These are phyloP conservation scores for Drymodes brunneopygia DNA, from an alignment of 2,113 vertebrate genomes.

Conservation along the genomic window DNA sequence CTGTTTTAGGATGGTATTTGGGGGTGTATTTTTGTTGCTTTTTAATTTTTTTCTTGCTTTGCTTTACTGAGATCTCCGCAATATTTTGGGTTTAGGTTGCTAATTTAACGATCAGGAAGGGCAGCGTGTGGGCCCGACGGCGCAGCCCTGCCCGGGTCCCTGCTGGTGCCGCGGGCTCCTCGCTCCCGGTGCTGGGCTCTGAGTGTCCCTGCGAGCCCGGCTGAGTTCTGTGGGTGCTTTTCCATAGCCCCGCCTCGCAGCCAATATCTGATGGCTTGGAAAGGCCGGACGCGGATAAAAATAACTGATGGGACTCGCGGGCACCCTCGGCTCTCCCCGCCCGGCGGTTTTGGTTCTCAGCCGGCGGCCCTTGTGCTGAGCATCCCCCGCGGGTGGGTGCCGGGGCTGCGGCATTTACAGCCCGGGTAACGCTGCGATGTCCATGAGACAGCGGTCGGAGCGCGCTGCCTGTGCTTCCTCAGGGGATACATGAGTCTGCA, in stretches of 20 bases:
- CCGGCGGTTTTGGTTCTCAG: accelerated
- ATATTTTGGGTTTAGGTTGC: not conserved
- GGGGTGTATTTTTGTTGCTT: not conserved
- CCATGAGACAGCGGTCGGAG: not conserved
- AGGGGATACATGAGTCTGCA: not conserved
- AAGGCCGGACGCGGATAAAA: not conserved
- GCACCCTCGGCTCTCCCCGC: not conserved
- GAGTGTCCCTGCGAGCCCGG: not conserved
- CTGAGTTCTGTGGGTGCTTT: accelerated
- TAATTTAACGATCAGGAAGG: accelerated
- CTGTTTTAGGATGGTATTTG: not conserved
- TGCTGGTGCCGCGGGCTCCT: not conserved
- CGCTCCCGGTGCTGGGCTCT: accelerated
- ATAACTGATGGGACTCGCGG: not conserved
- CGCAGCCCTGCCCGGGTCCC: not conserved
- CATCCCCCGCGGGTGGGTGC: not conserved
- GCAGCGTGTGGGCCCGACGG: not conserved
- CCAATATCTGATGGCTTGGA: not conserved
- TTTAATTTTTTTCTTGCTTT: not conserved
- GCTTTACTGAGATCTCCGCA: not conserved
- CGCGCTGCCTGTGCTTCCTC: not conserved
- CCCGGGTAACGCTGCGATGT: not conserved
- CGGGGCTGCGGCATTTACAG: not conserved
- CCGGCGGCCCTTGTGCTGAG: accelerated
- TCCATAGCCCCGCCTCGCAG: not conserved